Conservation (phyloP, 2,888 invertebrate genomes). For the Amiota mariae region DNA sequence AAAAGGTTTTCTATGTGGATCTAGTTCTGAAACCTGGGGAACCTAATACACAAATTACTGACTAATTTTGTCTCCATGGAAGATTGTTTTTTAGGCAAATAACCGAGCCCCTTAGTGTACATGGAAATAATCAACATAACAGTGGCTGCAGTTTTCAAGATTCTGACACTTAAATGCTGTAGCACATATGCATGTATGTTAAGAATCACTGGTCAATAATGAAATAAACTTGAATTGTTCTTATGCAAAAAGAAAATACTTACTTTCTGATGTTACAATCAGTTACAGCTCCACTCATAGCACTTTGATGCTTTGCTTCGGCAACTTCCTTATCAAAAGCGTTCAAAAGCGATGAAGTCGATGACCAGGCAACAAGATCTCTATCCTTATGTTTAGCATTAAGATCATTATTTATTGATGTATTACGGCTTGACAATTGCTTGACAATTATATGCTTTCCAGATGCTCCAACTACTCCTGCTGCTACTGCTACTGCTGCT, state of each 20-base stretch:
- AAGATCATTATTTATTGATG: slow-evolving; percentile 41
- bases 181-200: no score
- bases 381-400: slow-evolving; percentile 12
- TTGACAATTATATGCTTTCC: slow-evolving; percentile 13
- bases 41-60: no score
- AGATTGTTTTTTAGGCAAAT: slow-evolving; percentile 38
- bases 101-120: no score
- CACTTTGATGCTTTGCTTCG: background rate
- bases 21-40: no score
- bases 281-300: slow-evolving; percentile 22
- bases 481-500: no score
- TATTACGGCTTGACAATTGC: slow-evolving; percentile 37
- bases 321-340: slow-evolving; percentile 41
- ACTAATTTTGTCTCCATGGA: background rate
- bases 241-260: slow-evolving; percentile 29
- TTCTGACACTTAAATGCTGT: no score
- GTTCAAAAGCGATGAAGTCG: slow-evolving; percentile 59
- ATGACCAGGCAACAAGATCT: slow-evolving; percentile 57
- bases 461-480: background rate
- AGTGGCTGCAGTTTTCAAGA: no score
- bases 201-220: no score
- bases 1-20: no score
- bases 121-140: no score
- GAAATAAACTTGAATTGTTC: no score
- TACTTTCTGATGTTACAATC: slow-evolving; percentile 41